Conservation (phyloP, 2,797 vertebrate species). For the Mus minutoides region DNA sequence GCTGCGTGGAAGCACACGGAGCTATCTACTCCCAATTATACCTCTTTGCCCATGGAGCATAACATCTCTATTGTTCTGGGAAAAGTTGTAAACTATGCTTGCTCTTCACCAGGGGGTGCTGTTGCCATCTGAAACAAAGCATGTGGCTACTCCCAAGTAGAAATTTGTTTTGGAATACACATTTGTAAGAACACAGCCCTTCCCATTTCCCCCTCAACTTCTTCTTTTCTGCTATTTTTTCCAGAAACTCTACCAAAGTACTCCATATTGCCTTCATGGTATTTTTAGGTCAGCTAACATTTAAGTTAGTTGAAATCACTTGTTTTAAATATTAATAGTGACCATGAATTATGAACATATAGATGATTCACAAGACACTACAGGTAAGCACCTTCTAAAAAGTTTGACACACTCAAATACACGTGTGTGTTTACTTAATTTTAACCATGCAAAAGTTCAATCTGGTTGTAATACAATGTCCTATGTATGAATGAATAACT, state of each 20-base stretch:
- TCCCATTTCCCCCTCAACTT: background rate
- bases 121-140: slow-evolving; percentile 63
- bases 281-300: background rate
- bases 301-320: slow-evolving; percentile 25
- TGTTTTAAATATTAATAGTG: background rate
- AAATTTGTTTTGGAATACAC: background rate
- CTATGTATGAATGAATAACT: background rate
- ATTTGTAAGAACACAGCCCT: background rate
- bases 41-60: background rate
- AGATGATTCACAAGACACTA: background rate
- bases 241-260: background rate
- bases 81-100: slow-evolving; percentile 50
- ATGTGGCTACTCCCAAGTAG: background rate
- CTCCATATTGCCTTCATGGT: background rate
- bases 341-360: background rate
- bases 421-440: background rate
- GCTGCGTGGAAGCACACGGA: too few species aligned
- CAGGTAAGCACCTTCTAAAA: background rate
- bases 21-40: background rate
- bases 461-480: background rate
- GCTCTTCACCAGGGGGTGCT: slow-evolving; percentile 78
- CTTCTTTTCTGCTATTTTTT: background rate
- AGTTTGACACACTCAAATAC: background rate
- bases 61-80: background rate
- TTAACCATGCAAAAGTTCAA: background rate